A percentile compares a stretch with the other conserved stretches of the same genome.
Evolutionary conservation across 2,113 vertebrate genomes (phyloP).

Genomic region (Pelobates fuscus): DNA sequence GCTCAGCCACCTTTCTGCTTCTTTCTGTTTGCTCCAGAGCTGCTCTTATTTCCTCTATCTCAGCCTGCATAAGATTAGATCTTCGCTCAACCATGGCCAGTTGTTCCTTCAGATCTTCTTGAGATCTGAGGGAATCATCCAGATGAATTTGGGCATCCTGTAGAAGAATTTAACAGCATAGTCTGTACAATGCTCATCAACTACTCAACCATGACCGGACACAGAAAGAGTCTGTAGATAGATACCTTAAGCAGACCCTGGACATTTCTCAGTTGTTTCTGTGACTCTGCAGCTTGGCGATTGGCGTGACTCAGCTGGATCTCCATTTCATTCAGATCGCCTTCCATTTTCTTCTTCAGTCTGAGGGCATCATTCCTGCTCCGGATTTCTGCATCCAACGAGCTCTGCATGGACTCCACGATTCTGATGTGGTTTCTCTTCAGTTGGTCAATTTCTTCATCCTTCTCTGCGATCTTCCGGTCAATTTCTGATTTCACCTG

Average conservation of each 20-base stretch:
- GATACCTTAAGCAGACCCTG: conserved; percentile 73
- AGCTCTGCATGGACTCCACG: conserved; percentile 64
- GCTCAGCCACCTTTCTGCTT: conserved; percentile 72
- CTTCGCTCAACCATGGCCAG: conserved; percentile 72
- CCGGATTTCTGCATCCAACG: conserved; percentile 66
- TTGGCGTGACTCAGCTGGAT: conserved; percentile 71
- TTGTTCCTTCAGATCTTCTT: conserved; percentile 79
- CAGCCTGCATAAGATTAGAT: conserved; percentile 71
- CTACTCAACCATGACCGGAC: neutral
- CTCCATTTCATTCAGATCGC: conserved; percentile 76
- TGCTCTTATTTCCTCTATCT: conserved; percentile 75
- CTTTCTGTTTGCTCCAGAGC: conserved; percentile 84
- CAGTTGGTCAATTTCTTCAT: conserved; percentile 76
- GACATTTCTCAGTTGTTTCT: conserved; percentile 70
- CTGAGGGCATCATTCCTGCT: conserved; percentile 70
- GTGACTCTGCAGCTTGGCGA: conserved; percentile 68
- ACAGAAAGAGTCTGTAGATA: neutral
- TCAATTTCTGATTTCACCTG: conserved; percentile 79
- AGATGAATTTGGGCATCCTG: conserved; percentile 86
- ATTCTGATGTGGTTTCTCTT: conserved; percentile 69
- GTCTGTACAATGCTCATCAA: neutral
- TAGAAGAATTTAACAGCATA: neutral
- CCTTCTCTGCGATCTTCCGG: conserved; percentile 77
- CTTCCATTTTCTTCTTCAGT: conserved; percentile 72
- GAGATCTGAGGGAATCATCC: conserved; percentile 73